phyloP scores from a whole-genome alignment of 2,888 invertebrate species.

The Amphipoea oculea region DNA sequence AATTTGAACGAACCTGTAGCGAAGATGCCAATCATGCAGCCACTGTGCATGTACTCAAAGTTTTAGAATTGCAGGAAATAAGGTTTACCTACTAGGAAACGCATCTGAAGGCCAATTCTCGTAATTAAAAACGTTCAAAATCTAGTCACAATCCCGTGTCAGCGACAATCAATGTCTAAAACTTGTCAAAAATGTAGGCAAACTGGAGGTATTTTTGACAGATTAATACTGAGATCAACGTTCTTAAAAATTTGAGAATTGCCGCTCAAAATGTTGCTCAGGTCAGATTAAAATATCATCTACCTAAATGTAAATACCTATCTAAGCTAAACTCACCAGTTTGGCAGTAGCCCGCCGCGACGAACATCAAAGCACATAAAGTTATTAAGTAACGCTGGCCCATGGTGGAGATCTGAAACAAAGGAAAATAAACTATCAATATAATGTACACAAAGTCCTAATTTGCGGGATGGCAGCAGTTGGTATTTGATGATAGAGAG shows the following conservation, averaged over 20 bases:
- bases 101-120: neutral
- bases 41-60: too few relatives aligned
- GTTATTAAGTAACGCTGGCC: constrained; percentile 68
- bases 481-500: neutral
- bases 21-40: neutral
- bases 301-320: neutral
- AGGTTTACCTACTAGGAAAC: too few relatives aligned
- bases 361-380: constrained; percentile 71
- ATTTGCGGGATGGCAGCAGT: neutral
- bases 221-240: too few relatives aligned
- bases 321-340: constrained; percentile 75
- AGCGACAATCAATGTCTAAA: too few relatives aligned
- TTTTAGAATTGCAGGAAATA: too few relatives aligned
- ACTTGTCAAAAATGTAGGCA: too few relatives aligned
- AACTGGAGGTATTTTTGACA: too few relatives aligned
- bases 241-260: too few relatives aligned
- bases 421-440: constrained; percentile 47
- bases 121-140: too few relatives aligned
- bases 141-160: too few relatives aligned
- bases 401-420: constrained; percentile 79
- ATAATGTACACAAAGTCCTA: neutral
- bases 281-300: neutral
- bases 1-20: neutral
- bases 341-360: constrained; percentile 75
- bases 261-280: neutral